Conservation (phyloP, 2,888 invertebrate species). For the Drosophila pseudotalamancana region DNA sequence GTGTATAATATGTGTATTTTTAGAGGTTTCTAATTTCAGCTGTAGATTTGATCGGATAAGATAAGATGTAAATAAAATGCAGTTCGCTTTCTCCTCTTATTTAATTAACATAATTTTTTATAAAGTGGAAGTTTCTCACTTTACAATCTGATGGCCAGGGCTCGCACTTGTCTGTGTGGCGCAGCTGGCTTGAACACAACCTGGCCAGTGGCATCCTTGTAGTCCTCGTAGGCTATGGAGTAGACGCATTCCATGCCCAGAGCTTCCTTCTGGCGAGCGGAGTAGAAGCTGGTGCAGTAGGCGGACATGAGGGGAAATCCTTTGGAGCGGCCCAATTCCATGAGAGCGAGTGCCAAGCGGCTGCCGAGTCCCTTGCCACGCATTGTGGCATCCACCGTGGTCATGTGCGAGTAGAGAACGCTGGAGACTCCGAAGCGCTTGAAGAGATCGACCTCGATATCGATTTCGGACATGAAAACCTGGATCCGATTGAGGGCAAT, state of each 20-base stretch:
- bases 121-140: too few relatives aligned
- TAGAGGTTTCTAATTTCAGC: too few relatives aligned
- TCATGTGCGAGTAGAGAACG: conserved; percentile 60
- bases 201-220: conserved; percentile 45
- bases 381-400: conserved; percentile 52
- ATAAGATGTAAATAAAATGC: too few relatives aligned
- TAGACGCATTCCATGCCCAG: conserved; percentile 64
- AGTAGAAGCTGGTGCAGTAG: conserved; percentile 68
- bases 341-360: conserved; percentile 52
- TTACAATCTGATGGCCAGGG: conserved; percentile 40
- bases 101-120: too few relatives aligned
- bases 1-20: too few relatives aligned
- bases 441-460: conserved; percentile 59
- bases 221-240: conserved; percentile 54
- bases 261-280: conserved; percentile 61
- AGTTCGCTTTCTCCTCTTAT: too few relatives aligned
- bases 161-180: conserved; percentile 45
- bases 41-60: too few relatives aligned
- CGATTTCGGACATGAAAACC: conserved; percentile 49
- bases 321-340: conserved; percentile 54
- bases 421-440: conserved; percentile 54
- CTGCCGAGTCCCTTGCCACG: conserved; percentile 66
- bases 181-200: conserved; percentile 57
- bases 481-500: conserved; percentile 49
- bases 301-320: conserved; percentile 54